These are phyloP conservation scores for Luehdorfia chinensis DNA, from an alignment of 1,140 invertebrate species.

Conservation along the genomic window DNA sequence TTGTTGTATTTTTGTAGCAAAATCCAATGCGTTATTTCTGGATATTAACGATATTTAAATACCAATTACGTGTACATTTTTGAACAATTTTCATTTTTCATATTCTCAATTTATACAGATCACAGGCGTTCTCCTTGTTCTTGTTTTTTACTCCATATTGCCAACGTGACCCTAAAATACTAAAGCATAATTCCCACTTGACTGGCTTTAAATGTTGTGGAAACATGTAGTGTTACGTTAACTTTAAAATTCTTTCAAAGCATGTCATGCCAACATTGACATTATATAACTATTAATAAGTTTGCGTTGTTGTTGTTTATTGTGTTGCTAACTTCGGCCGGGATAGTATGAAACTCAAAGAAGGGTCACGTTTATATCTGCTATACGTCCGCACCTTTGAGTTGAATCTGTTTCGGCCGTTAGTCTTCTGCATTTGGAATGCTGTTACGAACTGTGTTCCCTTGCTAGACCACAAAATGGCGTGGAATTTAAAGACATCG, in stretches of 20 bases:
- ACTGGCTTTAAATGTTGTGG: conserved; percentile 12
- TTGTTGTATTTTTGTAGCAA: too few relatives aligned
- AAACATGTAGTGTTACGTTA: neutral
- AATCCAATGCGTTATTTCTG: too few relatives aligned
- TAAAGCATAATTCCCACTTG: neutral
- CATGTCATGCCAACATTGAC: conserved; percentile 49
- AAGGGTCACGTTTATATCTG: too few relatives aligned
- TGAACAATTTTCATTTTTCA: too few relatives aligned
- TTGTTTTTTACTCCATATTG: too few relatives aligned
- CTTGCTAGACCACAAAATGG: conserved; percentile 17
- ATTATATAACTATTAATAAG: conserved; percentile 30
- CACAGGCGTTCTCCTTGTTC: too few relatives aligned
- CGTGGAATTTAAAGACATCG: conserved; percentile 29
- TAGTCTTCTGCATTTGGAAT: conserved; percentile 35
- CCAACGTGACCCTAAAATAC: neutral
- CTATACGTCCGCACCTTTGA: neutral
- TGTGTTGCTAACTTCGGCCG: conserved; percentile 36
- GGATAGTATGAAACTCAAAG: conserved; percentile 8
- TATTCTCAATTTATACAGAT: too few relatives aligned
- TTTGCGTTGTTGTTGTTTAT: conserved; percentile 42
- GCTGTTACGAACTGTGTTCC: conserved; percentile 27
- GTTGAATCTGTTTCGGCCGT: conserved; percentile 7
- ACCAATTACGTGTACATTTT: too few relatives aligned
- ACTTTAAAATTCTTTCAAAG: conserved; percentile 21
- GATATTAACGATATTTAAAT: too few relatives aligned